These are phyloP conservation scores for Pollenia labialis DNA, from an alignment of 2,888 invertebrate species.

Conservation along the genomic window DNA sequence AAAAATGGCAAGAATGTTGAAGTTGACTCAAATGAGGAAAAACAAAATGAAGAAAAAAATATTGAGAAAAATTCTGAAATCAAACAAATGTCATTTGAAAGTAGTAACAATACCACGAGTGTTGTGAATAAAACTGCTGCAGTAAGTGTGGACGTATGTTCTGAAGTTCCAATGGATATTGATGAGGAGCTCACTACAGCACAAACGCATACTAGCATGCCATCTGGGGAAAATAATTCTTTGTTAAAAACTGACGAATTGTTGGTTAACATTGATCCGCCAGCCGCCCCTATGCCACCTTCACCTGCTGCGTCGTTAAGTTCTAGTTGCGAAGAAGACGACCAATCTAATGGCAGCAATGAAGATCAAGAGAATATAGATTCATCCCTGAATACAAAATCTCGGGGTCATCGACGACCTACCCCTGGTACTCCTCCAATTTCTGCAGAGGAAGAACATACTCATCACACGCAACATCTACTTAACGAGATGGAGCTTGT, in stretches of 20 bases:
- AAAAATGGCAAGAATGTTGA: not conserved
- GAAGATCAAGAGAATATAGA: slow-evolving; percentile 76
- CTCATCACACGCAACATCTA: slow-evolving; percentile 81
- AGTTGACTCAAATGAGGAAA: not conserved
- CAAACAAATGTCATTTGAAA: slow-evolving; percentile 4
- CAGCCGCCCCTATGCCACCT: slow-evolving; percentile 81
- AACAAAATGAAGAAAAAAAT: not conserved
- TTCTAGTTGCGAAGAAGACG: slow-evolving; percentile 74
- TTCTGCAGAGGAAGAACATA: slow-evolving; percentile 79
- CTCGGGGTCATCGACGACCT: slow-evolving; percentile 68
- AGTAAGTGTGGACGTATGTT: slow-evolving; percentile 74
- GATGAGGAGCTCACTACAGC: slow-evolving; percentile 81
- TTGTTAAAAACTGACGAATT: slow-evolving; percentile 64
- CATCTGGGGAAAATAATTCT: slow-evolving; percentile 74
- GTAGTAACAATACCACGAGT: not conserved
- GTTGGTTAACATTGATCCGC: slow-evolving; percentile 79
- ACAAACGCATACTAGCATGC: slow-evolving; percentile 78
- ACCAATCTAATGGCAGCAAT: slow-evolving; percentile 77
- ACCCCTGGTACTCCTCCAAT: slow-evolving; percentile 76
- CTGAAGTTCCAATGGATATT: slow-evolving; percentile 81
- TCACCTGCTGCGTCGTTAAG: slow-evolving; percentile 76
- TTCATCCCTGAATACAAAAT: slow-evolving; percentile 70
- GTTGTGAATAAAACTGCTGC: not conserved
- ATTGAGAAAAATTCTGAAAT: not conserved
- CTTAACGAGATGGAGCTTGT: slow-evolving; percentile 81